Percentiles rank a stretch among this genome's conserved stretches.
Conservation (phyloP, 1,140 invertebrate genomes). For the Carposina sasakii region DNA sequence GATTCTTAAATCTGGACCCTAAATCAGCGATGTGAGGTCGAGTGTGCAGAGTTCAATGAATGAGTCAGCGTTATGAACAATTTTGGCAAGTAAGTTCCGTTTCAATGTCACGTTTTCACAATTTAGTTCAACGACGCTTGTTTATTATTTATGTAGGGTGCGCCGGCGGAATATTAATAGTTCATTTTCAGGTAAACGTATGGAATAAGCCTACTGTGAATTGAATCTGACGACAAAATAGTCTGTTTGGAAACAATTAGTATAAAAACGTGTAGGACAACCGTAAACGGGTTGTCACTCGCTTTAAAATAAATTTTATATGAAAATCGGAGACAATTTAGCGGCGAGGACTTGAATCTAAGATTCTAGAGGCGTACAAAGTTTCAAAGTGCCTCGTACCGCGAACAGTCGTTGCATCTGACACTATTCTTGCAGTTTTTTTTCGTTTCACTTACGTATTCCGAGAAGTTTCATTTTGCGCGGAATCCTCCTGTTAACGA, state of each 20-base stretch:
- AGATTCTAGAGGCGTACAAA: conserved; percentile 31
- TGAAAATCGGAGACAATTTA: too few species aligned
- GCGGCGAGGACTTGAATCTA: too few species aligned
- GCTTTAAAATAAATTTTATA: too few species aligned
- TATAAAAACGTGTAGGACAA: too few species aligned
- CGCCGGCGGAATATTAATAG: conserved; percentile 29
- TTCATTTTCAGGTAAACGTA: conserved; percentile 12
- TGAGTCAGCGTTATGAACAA: conserved; percentile 25
- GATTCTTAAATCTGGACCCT: conserved; percentile 34
- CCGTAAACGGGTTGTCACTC: too few species aligned
- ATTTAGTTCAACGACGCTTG: conserved; percentile 35
- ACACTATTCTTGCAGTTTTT: conserved; percentile 47
- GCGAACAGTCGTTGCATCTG: conserved; percentile 50
- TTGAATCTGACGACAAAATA: too few species aligned
- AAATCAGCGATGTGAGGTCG: conserved; percentile 20
- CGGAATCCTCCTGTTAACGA: conserved; percentile 23
- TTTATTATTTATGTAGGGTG: conserved; percentile 43
- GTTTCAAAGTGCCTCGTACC: conserved; percentile 43
- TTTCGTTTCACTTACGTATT: conserved; percentile 47
- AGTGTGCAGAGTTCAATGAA: conserved; percentile 16
- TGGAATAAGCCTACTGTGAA: too few species aligned
- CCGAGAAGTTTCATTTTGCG: conserved; percentile 38
- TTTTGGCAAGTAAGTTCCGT: conserved; percentile 27
- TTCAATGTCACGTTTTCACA: conserved; percentile 49
- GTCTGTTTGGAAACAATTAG: too few species aligned